Conservation (phyloP, 2,888 invertebrate genomes). For the Brachynemurus nebulosus region DNA sequence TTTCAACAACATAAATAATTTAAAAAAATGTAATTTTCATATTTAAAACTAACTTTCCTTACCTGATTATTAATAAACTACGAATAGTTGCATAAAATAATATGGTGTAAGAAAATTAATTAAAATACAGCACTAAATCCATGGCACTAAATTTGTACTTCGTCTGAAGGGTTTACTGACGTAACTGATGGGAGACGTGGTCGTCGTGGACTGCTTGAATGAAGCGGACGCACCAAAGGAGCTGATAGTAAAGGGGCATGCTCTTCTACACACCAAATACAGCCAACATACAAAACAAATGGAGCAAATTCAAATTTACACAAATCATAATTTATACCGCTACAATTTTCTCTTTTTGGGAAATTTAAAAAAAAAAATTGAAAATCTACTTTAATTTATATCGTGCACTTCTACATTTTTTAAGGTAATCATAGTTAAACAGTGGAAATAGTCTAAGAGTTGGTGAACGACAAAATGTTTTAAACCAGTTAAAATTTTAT, state of each 20-base stretch:
- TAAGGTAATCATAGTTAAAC: too few species aligned
- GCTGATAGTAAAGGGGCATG: slow-evolving; percentile 35
- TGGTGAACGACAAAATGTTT: too few species aligned
- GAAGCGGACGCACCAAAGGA: slow-evolving; percentile 11
- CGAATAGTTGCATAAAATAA: slow-evolving; percentile 4
- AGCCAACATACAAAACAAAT: slow-evolving; percentile 6
- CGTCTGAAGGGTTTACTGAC: background rate
- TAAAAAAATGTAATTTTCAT: too few species aligned
- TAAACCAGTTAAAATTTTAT: too few species aligned
- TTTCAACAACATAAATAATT: too few species aligned
- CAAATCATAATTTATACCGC: background rate
- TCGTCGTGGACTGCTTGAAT: slow-evolving; percentile 4
- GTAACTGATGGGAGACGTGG: background rate
- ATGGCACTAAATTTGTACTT: slow-evolving; percentile 2
- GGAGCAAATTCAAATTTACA: slow-evolving; percentile 1
- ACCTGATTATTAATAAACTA: too few species aligned
- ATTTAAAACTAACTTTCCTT: too few species aligned
- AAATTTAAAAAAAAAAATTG: background rate
- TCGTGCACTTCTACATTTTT: too few species aligned
- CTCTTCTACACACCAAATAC: slow-evolving; percentile 31
- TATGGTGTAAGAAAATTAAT: background rate
- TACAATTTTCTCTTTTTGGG: background rate
- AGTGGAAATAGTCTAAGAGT: too few species aligned
- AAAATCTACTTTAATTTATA: slow-evolving; percentile 1
- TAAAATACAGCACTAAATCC: background rate